Evolutionary conservation across 1,140 invertebrate genomes (phyloP), one percentile per base, ranked within the genome.

Genomic region (Oncopeltus fasciatus): DNA sequence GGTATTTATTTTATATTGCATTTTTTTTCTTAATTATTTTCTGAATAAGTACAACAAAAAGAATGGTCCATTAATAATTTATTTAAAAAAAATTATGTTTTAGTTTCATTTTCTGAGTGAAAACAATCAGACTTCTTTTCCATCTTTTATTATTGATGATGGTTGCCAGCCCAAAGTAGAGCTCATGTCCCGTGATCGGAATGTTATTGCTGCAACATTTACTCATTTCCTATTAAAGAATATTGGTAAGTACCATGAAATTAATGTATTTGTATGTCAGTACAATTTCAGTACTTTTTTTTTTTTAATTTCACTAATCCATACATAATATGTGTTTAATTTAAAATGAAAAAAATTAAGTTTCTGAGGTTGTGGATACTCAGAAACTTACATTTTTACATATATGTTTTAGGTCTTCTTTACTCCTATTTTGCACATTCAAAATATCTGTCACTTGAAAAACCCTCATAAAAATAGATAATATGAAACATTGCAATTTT

Each of bases 171-270:
- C 88, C 0, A 83, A 84, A 68, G 82, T 95, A 21, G 84, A 87
- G 73, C 74, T 95, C 64, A 81, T 84, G 61, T 86, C 87, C 12
- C 83, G 85, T 64, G 88, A 94, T 73, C 78, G 90, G 2, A 91
- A 92, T 74, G 85, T 94, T 21, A 89, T 96, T 64, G 90, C 90
- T 2, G 92, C 92, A 46, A 90, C 90, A 5, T 95, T 94, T 73
- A 91, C 91, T 1, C 84, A 92, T 69, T 92, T 93, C 73, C 78
- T 95, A 46, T 74, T 95, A n/a, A 92, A 92, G 76, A 95, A 95
- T 76, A 94, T 95, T 70, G 92, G 80, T 80, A 69, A 68, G 63
- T 64, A 56, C 8, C 31, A 38, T 38, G n/a, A n/a, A n/a, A n/a
- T n/a, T n/a, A n/a, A n/a, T n/a, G n/a, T n/a, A n/a, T n/a, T n/a